Base-by-base conservation (phyloP, 1,140 invertebrate species). In the Scaptodrosophila lebanonensis region DNA sequence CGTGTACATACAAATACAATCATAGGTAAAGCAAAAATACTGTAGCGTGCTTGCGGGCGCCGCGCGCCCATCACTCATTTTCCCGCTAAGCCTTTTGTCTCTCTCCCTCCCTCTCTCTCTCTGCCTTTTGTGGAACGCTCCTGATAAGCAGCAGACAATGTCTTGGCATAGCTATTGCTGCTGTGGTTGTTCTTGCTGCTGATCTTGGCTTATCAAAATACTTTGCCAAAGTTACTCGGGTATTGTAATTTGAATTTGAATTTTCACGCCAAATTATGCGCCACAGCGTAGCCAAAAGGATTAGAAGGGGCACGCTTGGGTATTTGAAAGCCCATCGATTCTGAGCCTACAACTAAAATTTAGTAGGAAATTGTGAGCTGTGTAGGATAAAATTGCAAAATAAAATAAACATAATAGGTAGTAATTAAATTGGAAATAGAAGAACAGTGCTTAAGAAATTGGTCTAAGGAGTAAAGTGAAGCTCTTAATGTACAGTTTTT, bases 31-130 rank as follows among this genome's bases (percentile, higher is more conserved):
- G 56, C 7, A 49, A 44, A 57, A 53, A 39, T 27, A 30, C 20
- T 48, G 30, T 50, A 33, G 52, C 43, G 36, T 56, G 60, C 66
- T 56, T 52, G 47, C 50, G 59, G 70, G 29, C 43, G 11, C 30
- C 30, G 39, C 49, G 30, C 16, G 54, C 39, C 62, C 76, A 82
- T 82, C 75, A 83, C 52, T 82, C 76, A 82, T 83, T 58, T 17
- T 12, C 15, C 17, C 12, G 52, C 35, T 47, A 73, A 82, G 69
- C 75, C 61, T 69, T 79, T 79, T n/a, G n/a, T n/a, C n/a, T n/a
- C n/a, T n/a, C n/a, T n/a, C n/a, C n/a, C n/a, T n/a, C n/a, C n/a
- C n/a, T n/a, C n/a, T n/a, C 65, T 72, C 56, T 66, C 35, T 16
- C 45, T 38, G 25, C 3, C 35, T 29, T 8, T 30, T 9, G 48